A percentile compares a stretch with the other conserved stretches of the same genome.
Evolutionary conservation across 2,888 invertebrate genomes (phyloP).

Genomic region (Apeira syringaria): DNA sequence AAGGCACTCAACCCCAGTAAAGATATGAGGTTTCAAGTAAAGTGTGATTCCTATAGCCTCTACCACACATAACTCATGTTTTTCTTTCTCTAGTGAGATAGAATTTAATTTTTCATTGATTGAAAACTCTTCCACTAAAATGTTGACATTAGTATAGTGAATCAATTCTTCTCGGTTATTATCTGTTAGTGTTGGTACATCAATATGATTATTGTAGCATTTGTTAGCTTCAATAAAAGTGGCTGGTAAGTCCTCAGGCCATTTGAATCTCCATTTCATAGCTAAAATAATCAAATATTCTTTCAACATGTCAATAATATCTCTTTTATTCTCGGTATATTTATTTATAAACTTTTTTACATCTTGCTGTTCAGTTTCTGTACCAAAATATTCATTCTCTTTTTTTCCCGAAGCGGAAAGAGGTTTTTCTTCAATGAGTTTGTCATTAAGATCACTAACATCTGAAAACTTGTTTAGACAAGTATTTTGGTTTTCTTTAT

Average conservation of each 20-base stretch:
- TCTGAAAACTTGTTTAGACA: too few species aligned
- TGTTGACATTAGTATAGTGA: slow-evolving; percentile 62
- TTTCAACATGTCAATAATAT: slow-evolving; percentile 84
- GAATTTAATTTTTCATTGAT: slow-evolving; percentile 62
- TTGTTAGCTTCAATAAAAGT: slow-evolving; percentile 85
- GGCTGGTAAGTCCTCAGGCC: slow-evolving; percentile 85
- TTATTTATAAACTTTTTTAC: slow-evolving; percentile 85
- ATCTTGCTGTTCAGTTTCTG: slow-evolving; percentile 85
- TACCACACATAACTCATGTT: slow-evolving; percentile 58
- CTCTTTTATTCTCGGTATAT: slow-evolving; percentile 80
- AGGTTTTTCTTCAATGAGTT: slow-evolving; percentile 81
- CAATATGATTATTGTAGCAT: slow-evolving; percentile 75
- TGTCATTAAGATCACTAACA: slow-evolving; percentile 85
- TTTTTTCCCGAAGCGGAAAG: slow-evolving; percentile 40
- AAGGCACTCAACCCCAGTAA: slow-evolving; percentile 56
- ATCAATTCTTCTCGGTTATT: slow-evolving; percentile 58
- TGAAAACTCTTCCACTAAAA: slow-evolving; percentile 67
- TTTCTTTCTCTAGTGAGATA: slow-evolving; percentile 45
- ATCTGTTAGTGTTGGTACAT: slow-evolving; percentile 62
- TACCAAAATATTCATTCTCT: slow-evolving; percentile 84
- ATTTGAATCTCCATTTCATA: slow-evolving; percentile 85
- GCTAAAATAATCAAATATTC: slow-evolving; percentile 84
- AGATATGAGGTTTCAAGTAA: slow-evolving; percentile 62
- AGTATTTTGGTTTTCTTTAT: slow-evolving; percentile 68
- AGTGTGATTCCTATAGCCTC: slow-evolving; percentile 66